Evolutionary conservation across 1,140 invertebrate genomes (phyloP).

Genomic region (Centruroides sculpturatus): DNA sequence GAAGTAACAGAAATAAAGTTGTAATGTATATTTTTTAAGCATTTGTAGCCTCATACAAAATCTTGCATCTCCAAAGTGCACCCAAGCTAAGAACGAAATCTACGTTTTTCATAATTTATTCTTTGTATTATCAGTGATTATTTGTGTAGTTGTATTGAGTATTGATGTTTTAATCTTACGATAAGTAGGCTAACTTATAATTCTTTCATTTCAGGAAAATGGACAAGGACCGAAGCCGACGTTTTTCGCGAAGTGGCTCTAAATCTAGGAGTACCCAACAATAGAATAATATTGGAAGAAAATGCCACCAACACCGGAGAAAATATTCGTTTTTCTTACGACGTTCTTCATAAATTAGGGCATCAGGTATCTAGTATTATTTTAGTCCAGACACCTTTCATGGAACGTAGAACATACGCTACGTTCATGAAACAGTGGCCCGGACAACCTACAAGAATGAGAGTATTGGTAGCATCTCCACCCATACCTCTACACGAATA

Average conservation of each 20-base stretch:
- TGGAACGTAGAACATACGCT: slow-evolving; percentile 8
- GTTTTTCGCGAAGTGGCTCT: slow-evolving; percentile 8
- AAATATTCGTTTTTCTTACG: slow-evolving; percentile 2
- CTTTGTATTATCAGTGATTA: too few relatives aligned
- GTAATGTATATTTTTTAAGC: too few relatives aligned
- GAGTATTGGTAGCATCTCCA: slow-evolving; percentile 2
- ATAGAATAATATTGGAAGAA: slow-evolving; percentile 1
- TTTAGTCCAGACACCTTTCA: slow-evolving; percentile 6
- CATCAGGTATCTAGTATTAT: not conserved
- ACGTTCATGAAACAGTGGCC: slow-evolving; percentile 8
- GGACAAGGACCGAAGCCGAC: slow-evolving; percentile 4
- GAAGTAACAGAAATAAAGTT: too few relatives aligned
- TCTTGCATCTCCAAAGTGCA: too few relatives aligned
- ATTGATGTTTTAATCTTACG: too few relatives aligned
- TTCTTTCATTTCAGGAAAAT: not conserved
- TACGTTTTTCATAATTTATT: too few relatives aligned
- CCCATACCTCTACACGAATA: slow-evolving; percentile 1
- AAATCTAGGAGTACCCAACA: not conserved
- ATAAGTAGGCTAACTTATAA: too few relatives aligned
- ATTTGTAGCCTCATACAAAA: too few relatives aligned
- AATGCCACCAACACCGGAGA: slow-evolving; percentile 6
- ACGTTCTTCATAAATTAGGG: not conserved
- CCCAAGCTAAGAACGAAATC: too few relatives aligned
- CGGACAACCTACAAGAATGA: not conserved
- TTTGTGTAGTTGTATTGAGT: too few relatives aligned